Conservation (phyloP, 1,140 invertebrate genomes). For the Charaxes varanes region DNA sequence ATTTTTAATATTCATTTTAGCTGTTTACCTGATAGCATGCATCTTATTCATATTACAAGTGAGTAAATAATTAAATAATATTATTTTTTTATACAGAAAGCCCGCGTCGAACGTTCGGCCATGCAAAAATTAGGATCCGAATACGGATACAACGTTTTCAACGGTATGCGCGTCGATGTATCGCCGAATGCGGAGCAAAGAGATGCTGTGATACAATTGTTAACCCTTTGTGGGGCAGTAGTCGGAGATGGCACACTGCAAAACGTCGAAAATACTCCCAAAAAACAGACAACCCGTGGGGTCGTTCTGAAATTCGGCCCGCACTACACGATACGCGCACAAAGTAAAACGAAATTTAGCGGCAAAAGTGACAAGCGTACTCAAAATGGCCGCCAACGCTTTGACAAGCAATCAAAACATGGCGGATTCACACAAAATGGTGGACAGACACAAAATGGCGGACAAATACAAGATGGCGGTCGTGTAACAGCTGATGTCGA, state of each 20-base stretch:
- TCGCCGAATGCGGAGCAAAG: slow-evolving; percentile 30
- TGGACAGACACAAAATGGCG: slow-evolving; percentile 14
- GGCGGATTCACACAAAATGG: slow-evolving; percentile 9
- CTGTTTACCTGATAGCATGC: too few species aligned
- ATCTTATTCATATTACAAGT: too few species aligned
- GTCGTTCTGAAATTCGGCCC: too few species aligned
- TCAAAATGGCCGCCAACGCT: slow-evolving; percentile 19
- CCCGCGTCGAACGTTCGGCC: slow-evolving; percentile 41
- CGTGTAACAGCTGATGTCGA: slow-evolving; percentile 19
- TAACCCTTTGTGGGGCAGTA: slow-evolving; percentile 45
- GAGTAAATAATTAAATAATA: too few species aligned
- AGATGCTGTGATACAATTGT: slow-evolving; percentile 33
- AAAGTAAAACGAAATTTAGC: too few species aligned
- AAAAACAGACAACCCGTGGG: slow-evolving; percentile 11
- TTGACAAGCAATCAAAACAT: slow-evolving; percentile 11
- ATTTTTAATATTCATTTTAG: too few species aligned
- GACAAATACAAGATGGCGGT: slow-evolving; percentile 23
- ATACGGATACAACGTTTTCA: slow-evolving; percentile 50
- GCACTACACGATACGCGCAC: too few species aligned
- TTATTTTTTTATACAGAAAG: slow-evolving; percentile 46
- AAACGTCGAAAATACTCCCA: slow-evolving; percentile 10
- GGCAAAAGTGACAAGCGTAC: background rate
- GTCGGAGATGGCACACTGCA: slow-evolving; percentile 20
- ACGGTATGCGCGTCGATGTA: slow-evolving; percentile 34
- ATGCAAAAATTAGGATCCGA: slow-evolving; percentile 30